Percentiles rank a stretch among this genome's conserved stretches.
These are phyloP conservation scores for Blomia tropicalis DNA, from an alignment of 2,888 invertebrate species.

Conservation along the genomic window DNA sequence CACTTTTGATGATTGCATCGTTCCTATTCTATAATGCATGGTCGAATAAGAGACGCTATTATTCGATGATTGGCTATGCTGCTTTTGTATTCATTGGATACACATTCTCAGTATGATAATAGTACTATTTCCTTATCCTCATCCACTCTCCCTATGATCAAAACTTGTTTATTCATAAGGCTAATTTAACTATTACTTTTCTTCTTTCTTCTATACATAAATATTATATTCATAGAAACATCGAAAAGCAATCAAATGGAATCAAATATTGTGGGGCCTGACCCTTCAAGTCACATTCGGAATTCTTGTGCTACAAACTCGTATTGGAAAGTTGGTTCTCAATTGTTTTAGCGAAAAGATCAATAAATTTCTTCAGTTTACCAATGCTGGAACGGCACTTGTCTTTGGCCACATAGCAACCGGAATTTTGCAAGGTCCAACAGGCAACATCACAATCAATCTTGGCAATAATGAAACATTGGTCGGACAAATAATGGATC, in stretches of 20 bases:
- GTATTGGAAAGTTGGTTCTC: conserved; percentile 54
- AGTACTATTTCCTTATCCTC: neutral
- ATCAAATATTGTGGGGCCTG: conserved; percentile 39
- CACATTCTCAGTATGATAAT: conserved; percentile 24
- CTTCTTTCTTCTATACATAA: neutral
- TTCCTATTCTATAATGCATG: conserved; percentile 21
- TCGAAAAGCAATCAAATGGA: conserved; percentile 33
- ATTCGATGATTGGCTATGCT: conserved; percentile 26
- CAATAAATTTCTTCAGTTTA: conserved; percentile 59
- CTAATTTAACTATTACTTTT: too few relatives aligned
- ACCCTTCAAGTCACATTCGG: conserved; percentile 39
- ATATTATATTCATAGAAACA: conserved; percentile 16
- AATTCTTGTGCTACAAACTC: conserved; percentile 38
- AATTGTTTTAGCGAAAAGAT: conserved; percentile 49
- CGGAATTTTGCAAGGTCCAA: conserved; percentile 30
- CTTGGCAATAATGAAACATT: neutral
- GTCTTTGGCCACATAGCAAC: conserved; percentile 50
- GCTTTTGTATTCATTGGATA: conserved; percentile 26
- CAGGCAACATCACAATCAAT: conserved; percentile 64
- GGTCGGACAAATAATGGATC: neutral
- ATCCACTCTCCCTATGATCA: neutral
- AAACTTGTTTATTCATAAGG: neutral
- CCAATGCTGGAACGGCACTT: conserved; percentile 61
- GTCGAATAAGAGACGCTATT: conserved; percentile 21
- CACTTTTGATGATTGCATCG: neutral